Evolutionary conservation across 2,797 vertebrate species (phyloP), one percentile per base, ranked within the genome.

Genomic region (Molossus alvarezi): DNA sequence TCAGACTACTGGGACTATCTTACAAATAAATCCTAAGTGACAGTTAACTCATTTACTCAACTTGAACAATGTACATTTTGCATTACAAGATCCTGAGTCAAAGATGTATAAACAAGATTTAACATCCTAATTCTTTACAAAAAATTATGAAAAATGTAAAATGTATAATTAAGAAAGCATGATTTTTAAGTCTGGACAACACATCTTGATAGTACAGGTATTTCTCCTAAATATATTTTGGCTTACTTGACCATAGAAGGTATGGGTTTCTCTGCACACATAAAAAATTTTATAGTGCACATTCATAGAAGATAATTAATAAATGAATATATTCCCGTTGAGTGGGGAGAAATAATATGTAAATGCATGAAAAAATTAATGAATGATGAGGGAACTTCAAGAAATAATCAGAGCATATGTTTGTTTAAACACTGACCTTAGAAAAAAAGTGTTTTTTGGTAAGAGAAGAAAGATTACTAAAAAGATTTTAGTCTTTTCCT

Each of bases 71-170:
- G 1, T 77, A 60, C 21, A 60, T 72, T 82, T 92, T 53, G 41
- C 51, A 53, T 84, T 58, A 7, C 57, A 89, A 57, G 23, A 89
- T 76, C 81, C 45, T 57, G 23, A 77, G 10, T 57, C 51, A 65
- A 89, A 91, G 51, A 37, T 18, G 20, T 60, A 67, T 73, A 71
- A 55, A 80, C 51, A 87, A 72, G n/a, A 41, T 69, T 64, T 20
- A 72, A 62, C 4, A 12, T 41, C 21, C 25, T 33, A 82, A 58
- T 93, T 10, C 6, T 55, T 87, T 21, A 88, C 75, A 60, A 69
- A 72, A n/a, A 83, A n/a, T 67, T 90, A 48, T 92, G 12, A 94
- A 85, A 85, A 86, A 71, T 71, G 4, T 53, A 85, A 58, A 81
- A 17, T 41, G n/a, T 62, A 33, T 67, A 41, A 48, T 7, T 65